Evolutionary conservation across 1,140 invertebrate genomes (phyloP).

Genomic region (Oreohelix idahoensis): DNA sequence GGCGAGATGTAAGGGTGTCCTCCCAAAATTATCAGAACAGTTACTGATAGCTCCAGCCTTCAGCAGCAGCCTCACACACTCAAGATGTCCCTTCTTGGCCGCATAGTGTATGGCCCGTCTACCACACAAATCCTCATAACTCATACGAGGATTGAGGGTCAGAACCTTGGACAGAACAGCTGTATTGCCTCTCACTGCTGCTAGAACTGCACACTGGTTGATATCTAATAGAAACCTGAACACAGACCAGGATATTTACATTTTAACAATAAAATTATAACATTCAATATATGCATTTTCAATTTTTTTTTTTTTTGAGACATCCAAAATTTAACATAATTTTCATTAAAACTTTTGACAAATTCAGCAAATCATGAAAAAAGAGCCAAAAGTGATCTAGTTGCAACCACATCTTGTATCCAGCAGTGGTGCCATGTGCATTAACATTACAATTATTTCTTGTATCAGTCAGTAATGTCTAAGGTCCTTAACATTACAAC

Average conservation of each 20-base stretch:
- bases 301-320: no score
- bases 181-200: conserved; percentile 1
- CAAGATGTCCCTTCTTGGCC: conserved; percentile 34
- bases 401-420: no score
- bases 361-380: no score
- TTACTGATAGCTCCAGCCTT: conserved; percentile 36
- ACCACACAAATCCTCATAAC: not conserved
- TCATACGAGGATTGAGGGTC: conserved; percentile 22
- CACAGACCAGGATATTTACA: not conserved
- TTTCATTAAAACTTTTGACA: no score
- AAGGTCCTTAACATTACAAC: no score
- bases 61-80: conserved; percentile 26
- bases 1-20: conserved; percentile 23
- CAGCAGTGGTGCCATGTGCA: not conserved
- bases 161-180: conserved; percentile 24
- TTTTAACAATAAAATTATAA: not conserved
- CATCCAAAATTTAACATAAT: no score
- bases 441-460: no score
- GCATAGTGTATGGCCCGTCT: conserved; percentile 37
- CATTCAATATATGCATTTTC: no score
- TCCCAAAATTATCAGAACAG: conserved; percentile 15
- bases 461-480: no score
- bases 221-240: conserved; percentile 27
- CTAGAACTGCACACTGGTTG: conserved; percentile 16
- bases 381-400: no score